These are phyloP conservation scores for Autographa pulchrina DNA, from an alignment of 2,888 invertebrate genomes.

Conservation along the genomic window DNA sequence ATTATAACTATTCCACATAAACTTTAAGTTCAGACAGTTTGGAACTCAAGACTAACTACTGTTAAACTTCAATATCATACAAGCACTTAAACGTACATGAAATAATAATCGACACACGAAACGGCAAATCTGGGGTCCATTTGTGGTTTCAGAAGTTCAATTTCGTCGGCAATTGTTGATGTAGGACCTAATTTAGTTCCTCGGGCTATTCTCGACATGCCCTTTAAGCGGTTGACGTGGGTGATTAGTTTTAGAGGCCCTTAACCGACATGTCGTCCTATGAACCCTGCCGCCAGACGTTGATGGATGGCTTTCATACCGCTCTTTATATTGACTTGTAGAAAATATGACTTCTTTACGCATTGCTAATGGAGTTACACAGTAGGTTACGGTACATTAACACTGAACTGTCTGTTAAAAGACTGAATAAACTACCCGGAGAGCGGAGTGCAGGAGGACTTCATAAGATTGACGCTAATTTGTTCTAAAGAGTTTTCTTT, in stretches of 20 bases:
- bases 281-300: constrained; percentile 62
- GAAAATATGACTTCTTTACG: constrained; percentile 17
- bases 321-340: constrained; percentile 40
- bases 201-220: constrained; percentile 54
- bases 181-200: constrained; percentile 63
- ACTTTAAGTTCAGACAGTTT: background rate
- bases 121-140: constrained; percentile 28
- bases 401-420: constrained; percentile 31
- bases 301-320: constrained; percentile 67
- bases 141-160: constrained; percentile 31
- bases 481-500: constrained; percentile 42
- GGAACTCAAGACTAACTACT: background rate
- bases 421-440: constrained; percentile 21
- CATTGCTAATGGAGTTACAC: constrained; percentile 23
- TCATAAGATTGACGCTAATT: constrained; percentile 49
- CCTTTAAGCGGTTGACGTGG: constrained; percentile 65
- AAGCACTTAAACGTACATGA: constrained; percentile 16
- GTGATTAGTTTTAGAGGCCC: constrained; percentile 68
- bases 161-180: constrained; percentile 53
- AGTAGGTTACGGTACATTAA: constrained; percentile 14
- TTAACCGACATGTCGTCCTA: constrained; percentile 50
- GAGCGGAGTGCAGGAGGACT: constrained; percentile 30
- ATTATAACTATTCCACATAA: background rate
- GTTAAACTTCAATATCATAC: constrained; percentile 9
- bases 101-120: constrained; percentile 17